Evolutionary conservation across 2,113 vertebrate genomes (phyloP), one percentile per base, ranked within the genome.

Genomic region (Arizona elegans): DNA sequence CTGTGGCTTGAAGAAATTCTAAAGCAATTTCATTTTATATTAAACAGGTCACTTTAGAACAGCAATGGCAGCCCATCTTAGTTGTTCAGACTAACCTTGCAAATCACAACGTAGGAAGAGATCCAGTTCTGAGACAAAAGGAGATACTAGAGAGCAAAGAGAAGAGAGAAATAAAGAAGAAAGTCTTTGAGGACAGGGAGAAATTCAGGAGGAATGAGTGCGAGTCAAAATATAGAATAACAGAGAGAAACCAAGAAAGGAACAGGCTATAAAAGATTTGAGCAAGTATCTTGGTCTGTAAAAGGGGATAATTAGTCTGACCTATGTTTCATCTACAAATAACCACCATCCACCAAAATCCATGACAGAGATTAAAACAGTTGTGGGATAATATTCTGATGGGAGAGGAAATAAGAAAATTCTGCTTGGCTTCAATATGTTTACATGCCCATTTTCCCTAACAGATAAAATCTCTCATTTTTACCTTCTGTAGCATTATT

Each of bases 91-190:
- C 98, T 98, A 98, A 99, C 99, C 99, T 99, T 98, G 97, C 94
- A 97, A 97, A 96, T 98, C 98, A 98, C 98, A 99, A 97, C 98
- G 98, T 95, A 97, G 97, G 98, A 98, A 98, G 97, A 98, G 97
- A 97, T 99, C 98, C 98, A 98, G 96, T 96, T 98, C 98, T 98
- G 99, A 98, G 97, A 98, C 96, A 98, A 98, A 98, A 97, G 98
- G 98, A 98, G 98, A 97, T 95, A 98, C 99, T 99, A 97, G 96
- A 98, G 96, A 96, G 96, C 93, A 94, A 95, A 96, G 95, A 21
- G 81, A 38, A 56, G 50, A 93, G 86, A 93, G 94, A 94, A 88
- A 86, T 95, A 91, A 92, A 93, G 91, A 91, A 95, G 92, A 97
- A 94, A 94, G 89, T 93, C 95, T 94, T 93, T 94, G 96, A 96